phyloP scores from a whole-genome alignment of 2,888 invertebrate genomes.

The Caenorhabditis virilis region DNA sequence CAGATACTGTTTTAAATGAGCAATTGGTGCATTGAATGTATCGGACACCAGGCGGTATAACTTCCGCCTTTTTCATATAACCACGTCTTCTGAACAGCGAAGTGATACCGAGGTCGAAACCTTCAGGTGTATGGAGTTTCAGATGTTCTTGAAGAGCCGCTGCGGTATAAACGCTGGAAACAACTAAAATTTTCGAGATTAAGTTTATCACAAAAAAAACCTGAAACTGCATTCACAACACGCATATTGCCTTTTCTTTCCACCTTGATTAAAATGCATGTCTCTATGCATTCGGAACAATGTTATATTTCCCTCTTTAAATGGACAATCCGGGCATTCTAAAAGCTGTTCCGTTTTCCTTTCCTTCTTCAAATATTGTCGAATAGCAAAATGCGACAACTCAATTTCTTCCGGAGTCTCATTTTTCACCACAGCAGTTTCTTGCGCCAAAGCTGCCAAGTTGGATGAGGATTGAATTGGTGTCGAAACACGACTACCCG shows the following conservation, averaged over 20 bases:
- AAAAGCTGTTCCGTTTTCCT: not conserved
- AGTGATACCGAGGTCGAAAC: not conserved
- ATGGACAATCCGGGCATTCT: conserved; percentile 45
- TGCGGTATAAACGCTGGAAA: conserved; percentile 1
- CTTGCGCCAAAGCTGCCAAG: not conserved
- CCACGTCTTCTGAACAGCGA: not conserved
- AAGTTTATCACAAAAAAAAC: not conserved
- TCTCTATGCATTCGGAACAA: conserved; percentile 40
- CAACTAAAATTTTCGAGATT: conserved; percentile 10
- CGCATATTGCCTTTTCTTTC: conserved; percentile 27
- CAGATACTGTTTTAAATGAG: conserved; percentile 37
- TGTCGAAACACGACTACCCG: conserved; percentile 3
- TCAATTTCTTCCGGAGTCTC: conserved; percentile 5
- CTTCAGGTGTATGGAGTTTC: not conserved
- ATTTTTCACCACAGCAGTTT: not conserved
- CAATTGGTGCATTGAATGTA: conserved; percentile 49
- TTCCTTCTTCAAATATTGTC: conserved; percentile 7
- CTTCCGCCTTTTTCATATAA: not conserved
- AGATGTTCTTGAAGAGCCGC: conserved; percentile 5
- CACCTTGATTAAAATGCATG: conserved; percentile 39
- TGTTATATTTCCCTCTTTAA: conserved; percentile 10
- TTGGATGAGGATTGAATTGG: conserved; percentile 7
- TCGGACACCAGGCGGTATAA: conserved; percentile 41
- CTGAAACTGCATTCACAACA: conserved; percentile 50
- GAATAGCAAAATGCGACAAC: conserved; percentile 13